Evolutionary conservation across 2,113 vertebrate species (phyloP).

Genomic region (Neogale vison): DNA sequence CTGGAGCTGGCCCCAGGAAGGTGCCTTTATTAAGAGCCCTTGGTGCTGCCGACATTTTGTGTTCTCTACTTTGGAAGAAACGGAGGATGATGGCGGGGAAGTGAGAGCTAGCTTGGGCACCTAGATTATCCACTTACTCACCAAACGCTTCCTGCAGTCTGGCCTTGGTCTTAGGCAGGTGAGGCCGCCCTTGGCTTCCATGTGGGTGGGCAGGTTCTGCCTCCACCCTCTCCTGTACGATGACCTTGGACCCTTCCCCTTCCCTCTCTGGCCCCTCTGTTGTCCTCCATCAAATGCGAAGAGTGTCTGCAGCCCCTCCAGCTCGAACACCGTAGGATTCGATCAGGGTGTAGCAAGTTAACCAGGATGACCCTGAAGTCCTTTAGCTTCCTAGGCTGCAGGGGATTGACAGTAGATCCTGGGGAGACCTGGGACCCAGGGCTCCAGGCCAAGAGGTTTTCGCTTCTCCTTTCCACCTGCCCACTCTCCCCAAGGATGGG

Average conservation of each 20-base stretch:
- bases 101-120: no score
- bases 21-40: background rate
- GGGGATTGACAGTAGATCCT: background rate
- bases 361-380: background rate
- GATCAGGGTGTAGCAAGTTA: background rate
- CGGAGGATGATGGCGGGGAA: background rate
- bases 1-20: background rate
- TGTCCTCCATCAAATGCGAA: background rate
- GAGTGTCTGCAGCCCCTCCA: background rate
- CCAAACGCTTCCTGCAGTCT: background rate
- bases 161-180: background rate
- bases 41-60: background rate
- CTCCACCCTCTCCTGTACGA: background rate
- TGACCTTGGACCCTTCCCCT: background rate
- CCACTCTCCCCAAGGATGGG: background rate
- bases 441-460: background rate
- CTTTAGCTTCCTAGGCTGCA: background rate
- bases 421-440: background rate
- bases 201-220: rapidly evolving
- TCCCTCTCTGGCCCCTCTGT: background rate
- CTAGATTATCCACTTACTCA: background rate
- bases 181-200: background rate
- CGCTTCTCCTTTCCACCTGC: background rate
- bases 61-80: background rate
- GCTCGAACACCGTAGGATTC: background rate